Evolutionary conservation across 2,797 vertebrate genomes (phyloP).

Genomic region (Etheostoma nigrum): DNA sequence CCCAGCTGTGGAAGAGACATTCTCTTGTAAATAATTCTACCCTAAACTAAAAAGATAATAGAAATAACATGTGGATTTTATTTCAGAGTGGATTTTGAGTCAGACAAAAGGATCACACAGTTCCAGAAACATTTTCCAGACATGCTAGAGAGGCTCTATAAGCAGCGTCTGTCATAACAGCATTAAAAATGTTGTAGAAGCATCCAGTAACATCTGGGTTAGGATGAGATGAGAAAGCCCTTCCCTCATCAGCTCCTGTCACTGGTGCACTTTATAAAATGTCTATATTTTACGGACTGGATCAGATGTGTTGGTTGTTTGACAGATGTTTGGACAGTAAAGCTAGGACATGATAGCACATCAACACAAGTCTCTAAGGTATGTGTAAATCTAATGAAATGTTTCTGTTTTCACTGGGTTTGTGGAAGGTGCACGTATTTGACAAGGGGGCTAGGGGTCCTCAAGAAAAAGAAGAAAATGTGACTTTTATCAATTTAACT

Average conservation of each 20-base stretch:
- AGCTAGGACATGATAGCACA: conserved; percentile 14
- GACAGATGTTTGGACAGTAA: conserved; percentile 9
- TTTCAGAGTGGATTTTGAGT: conserved; percentile 56
- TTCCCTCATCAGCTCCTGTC: conserved; percentile 40
- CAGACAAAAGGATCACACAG: conserved; percentile 58
- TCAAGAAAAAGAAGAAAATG: too few species aligned
- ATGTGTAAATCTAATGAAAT: conserved; percentile 7
- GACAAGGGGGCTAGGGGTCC: too few species aligned
- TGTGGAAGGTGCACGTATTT: too few species aligned
- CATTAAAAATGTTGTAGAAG: conserved; percentile 55
- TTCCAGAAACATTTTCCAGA: conserved; percentile 65
- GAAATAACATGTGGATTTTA: conserved; percentile 71
- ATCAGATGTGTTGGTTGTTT: conserved; percentile 44
- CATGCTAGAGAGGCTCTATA: conserved; percentile 57
- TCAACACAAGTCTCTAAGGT: conserved; percentile 2
- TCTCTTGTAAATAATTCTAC: conserved; percentile 63
- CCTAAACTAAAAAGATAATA: conserved; percentile 62
- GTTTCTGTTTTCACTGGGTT: too few species aligned
- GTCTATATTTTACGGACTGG: conserved; percentile 35
- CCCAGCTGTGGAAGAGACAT: conserved; percentile 43
- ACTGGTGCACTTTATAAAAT: conserved; percentile 27
- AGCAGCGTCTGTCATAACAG: conserved; percentile 68
- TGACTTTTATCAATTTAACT: too few species aligned
- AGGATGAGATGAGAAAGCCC: conserved; percentile 39
- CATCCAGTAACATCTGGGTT: conserved; percentile 66